A percentile compares a stretch with the other conserved stretches of the same genome.
These are phyloP conservation scores for Mormoops blainvillei DNA, from an alignment of 2,113 vertebrate species.

Conservation along the genomic window DNA sequence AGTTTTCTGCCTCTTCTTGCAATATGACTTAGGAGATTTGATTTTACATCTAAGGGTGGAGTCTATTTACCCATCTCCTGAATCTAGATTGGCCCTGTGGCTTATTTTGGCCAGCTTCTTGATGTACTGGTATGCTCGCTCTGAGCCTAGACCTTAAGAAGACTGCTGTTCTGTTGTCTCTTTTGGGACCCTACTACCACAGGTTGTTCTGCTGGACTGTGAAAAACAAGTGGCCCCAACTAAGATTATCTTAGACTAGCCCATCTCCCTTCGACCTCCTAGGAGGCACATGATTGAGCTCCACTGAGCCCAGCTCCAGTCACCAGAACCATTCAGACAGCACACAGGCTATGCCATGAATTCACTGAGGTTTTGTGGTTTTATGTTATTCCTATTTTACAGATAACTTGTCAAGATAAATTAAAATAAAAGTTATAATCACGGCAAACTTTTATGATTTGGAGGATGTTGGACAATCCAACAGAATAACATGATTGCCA, in stretches of 20 bases:
- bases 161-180: not conserved
- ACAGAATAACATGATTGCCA: not conserved
- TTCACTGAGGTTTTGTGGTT: not conserved
- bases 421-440: not conserved
- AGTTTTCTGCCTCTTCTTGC: not conserved
- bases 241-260: not conserved
- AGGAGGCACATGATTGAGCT: not conserved
- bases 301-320: not conserved
- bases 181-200: not conserved
- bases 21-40: not conserved
- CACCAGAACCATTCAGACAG: not conserved
- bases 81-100: not conserved
- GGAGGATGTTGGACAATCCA: not conserved
- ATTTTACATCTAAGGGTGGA: not conserved
- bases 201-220: not conserved
- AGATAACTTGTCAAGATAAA: not conserved
- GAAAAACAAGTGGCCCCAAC: not conserved
- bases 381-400: not conserved
- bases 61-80: not conserved
- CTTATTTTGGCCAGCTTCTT: not conserved
- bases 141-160: not conserved
- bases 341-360: not conserved
- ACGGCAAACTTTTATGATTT: not conserved
- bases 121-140: not conserved
- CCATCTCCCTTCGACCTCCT: not conserved